A percentile compares a stretch with the other conserved stretches of the same genome.
phyloP scores from a whole-genome alignment of 2,113 vertebrate genomes.

The Telmatochromis sp. region DNA sequence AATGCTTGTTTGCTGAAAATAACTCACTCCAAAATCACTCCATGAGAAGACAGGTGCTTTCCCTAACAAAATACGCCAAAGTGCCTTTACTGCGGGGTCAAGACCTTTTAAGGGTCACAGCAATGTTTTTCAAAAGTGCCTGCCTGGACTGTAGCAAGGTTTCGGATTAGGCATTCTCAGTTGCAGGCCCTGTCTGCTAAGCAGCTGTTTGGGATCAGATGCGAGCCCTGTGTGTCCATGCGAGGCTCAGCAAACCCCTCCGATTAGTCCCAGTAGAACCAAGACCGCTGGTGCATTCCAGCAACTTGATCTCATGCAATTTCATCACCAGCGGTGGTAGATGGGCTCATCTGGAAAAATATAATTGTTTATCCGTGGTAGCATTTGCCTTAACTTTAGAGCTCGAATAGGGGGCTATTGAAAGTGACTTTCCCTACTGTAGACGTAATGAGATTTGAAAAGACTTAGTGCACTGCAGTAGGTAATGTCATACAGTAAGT shows the following conservation, averaged over 20 bases:
- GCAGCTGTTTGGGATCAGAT: constrained; percentile 65
- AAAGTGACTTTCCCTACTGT: neutral
- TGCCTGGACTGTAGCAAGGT: neutral
- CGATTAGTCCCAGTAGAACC: constrained; percentile 62
- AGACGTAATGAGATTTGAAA: neutral
- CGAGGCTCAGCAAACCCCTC: constrained; percentile 49
- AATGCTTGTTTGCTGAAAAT: constrained; percentile 18
- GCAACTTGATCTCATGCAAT: constrained; percentile 62
- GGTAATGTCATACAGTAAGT: neutral
- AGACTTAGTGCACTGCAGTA: neutral
- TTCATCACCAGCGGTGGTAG: constrained; percentile 49
- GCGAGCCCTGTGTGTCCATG: constrained; percentile 43
- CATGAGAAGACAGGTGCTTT: constrained; percentile 43
- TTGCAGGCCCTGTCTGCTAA: constrained; percentile 36
- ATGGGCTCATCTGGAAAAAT: constrained; percentile 45
- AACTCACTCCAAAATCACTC: constrained; percentile 2
- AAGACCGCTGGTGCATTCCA: constrained; percentile 57
- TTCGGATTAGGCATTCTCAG: constrained; percentile 22
- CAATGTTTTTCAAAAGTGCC: constrained; percentile 38
- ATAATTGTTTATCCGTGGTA: constrained; percentile 39
- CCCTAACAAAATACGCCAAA: neutral
- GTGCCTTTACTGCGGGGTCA: constrained; percentile 36
- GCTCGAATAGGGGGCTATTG: neutral
- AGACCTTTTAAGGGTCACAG: constrained; percentile 40
- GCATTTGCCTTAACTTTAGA: neutral